Conservation (phyloP, 1,140 invertebrate species). For the Arion vulgaris region DNA sequence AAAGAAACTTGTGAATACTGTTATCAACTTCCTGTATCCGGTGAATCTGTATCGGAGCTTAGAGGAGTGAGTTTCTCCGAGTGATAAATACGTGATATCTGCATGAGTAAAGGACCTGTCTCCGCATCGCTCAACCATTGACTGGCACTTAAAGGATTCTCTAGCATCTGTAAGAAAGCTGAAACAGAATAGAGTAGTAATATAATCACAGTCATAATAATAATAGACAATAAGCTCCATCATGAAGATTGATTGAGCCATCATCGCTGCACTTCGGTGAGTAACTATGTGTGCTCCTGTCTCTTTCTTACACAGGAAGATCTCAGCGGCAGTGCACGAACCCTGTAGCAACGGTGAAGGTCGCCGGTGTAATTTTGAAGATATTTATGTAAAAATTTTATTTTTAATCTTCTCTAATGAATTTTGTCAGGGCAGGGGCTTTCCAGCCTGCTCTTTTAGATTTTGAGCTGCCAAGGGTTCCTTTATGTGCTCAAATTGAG, state of each 20-base stretch:
- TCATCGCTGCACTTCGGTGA: too few species aligned
- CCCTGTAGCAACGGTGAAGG: too few species aligned
- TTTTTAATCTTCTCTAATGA: too few species aligned
- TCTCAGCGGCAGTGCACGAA: too few species aligned
- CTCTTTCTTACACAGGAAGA: too few species aligned
- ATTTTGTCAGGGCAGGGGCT: too few species aligned
- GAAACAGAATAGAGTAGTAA: constrained; percentile 40
- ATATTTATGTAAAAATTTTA: too few species aligned
- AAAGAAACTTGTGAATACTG: background rate
- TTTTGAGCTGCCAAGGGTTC: too few species aligned
- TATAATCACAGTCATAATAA: background rate
- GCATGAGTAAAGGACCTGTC: constrained; percentile 77
- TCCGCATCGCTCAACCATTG: constrained; percentile 80
- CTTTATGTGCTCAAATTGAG: background rate
- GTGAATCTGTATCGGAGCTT: background rate
- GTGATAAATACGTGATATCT: constrained; percentile 80
- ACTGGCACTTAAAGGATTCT: constrained; percentile 76
- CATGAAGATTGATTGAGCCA: too few species aligned
- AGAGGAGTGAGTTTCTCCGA: constrained; percentile 77
- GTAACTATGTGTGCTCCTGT: too few species aligned
- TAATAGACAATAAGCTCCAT: background rate
- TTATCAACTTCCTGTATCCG: constrained; percentile 22
- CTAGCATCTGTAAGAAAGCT: constrained; percentile 80
- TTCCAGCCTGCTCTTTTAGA: too few species aligned
- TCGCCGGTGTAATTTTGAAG: too few species aligned